Conservation (phyloP, 2,797 vertebrate species). For the Lacerta agilis region DNA sequence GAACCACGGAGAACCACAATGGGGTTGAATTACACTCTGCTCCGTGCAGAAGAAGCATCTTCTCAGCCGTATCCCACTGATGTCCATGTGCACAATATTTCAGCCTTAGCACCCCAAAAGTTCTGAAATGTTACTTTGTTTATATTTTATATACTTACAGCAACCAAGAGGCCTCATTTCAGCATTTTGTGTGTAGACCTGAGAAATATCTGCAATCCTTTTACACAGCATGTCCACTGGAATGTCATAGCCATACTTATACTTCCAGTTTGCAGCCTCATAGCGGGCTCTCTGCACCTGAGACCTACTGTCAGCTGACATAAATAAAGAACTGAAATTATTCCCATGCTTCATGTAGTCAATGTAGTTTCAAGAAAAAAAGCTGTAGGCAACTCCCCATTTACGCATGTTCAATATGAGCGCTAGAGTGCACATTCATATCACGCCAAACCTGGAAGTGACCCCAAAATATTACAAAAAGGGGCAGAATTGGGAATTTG, state of each 20-base stretch:
- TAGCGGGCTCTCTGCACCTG: slow-evolving; percentile 97
- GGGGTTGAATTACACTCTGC: too few species aligned
- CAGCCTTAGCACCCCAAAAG: background rate
- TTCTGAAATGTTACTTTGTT: background rate
- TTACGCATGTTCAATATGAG: too few species aligned
- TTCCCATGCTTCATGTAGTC: background rate
- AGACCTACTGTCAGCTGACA: slow-evolving; percentile 93
- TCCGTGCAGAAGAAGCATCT: background rate
- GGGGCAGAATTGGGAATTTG: too few species aligned
- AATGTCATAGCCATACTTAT: slow-evolving; percentile 98
- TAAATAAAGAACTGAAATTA: slow-evolving; percentile 34
- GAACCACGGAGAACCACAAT: background rate
- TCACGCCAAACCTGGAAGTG: too few species aligned
- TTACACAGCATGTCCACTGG: slow-evolving; percentile 98
- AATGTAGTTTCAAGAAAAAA: background rate
- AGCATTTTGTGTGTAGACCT: slow-evolving; percentile 98
- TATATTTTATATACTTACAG: slow-evolving; percentile 83
- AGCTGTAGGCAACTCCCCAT: background rate
- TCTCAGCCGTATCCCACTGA: background rate
- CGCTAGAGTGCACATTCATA: too few species aligned
- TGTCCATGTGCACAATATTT: background rate
- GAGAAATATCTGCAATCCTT: slow-evolving; percentile 96
- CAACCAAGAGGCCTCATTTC: slow-evolving; percentile 99
- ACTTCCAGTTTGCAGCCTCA: slow-evolving; percentile 97
- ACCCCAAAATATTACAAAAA: too few species aligned